Evolutionary conservation across 2,113 vertebrate genomes (phyloP).

Genomic region (Oreochromis aureus): DNA sequence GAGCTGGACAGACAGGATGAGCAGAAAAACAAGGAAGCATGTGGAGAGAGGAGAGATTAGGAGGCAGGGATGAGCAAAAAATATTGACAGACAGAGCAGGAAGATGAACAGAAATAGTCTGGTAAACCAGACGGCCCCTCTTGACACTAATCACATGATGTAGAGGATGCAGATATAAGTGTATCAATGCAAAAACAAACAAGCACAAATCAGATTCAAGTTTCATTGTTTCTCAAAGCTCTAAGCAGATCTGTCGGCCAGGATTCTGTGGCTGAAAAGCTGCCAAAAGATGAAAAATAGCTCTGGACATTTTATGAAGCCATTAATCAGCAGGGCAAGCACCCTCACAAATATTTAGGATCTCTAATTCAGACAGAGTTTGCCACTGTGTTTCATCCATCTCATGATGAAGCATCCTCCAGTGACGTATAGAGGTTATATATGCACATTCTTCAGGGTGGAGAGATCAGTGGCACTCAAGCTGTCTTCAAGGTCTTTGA

Average conservation of each 20-base stretch:
- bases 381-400: constrained; percentile 40
- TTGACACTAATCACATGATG: neutral
- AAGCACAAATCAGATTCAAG: neutral
- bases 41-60: neutral
- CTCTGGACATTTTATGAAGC: constrained; percentile 39
- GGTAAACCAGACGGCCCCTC: neutral
- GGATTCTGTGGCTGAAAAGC: neutral
- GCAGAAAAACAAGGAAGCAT: neutral
- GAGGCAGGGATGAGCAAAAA: neutral
- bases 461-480: constrained; percentile 51
- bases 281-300: constrained; percentile 23
- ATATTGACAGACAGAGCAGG: neutral
- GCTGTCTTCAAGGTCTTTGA: constrained; percentile 30
- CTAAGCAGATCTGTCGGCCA: neutral
- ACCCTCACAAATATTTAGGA: constrained; percentile 56
- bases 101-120: neutral
- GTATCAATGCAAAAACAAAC: neutral
- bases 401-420: constrained; percentile 38
- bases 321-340: constrained; percentile 44
- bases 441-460: constrained; percentile 49
- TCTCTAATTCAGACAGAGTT: constrained; percentile 22
- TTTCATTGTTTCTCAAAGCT: neutral
- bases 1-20: neutral
- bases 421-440: constrained; percentile 45
- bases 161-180: neutral